Percentiles rank a stretch among this genome's conserved stretches.
These are phyloP conservation scores for Holothuria glaberrima DNA, from an alignment of 35 echinoderm and acorn worm species.

Conservation along the genomic window DNA sequence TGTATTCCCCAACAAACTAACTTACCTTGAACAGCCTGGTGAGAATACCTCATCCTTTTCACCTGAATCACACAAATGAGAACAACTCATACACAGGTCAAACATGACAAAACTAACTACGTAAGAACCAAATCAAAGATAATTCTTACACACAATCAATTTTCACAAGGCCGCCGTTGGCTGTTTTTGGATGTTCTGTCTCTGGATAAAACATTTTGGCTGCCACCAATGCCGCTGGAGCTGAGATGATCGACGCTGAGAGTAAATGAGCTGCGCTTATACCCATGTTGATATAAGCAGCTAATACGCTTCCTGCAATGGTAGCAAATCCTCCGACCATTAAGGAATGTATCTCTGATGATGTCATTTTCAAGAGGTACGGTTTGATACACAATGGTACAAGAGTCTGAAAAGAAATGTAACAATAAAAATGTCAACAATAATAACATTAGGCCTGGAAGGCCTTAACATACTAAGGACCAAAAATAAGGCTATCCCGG, in stretches of 20 bases:
- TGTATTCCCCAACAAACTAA: too few species aligned
- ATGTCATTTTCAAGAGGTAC: conserved; percentile 86
- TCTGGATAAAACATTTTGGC: conserved; percentile 94
- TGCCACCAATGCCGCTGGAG: conserved; percentile 84
- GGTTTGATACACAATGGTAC: conserved; percentile 92
- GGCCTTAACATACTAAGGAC: too few species aligned
- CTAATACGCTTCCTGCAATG: conserved; percentile 90
- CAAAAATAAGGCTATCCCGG: too few species aligned
- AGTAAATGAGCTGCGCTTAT: conserved; percentile 90
- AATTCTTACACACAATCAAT: not conserved
- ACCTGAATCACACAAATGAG: not conserved
- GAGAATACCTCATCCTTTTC: not conserved
- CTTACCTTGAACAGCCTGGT: too few species aligned
- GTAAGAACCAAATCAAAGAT: too few species aligned
- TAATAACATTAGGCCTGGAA: too few species aligned
- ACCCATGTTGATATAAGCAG: conserved; percentile 82
- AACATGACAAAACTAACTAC: too few species aligned
- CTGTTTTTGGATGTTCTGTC: conserved; percentile 75
- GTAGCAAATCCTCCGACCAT: conserved; percentile 90
- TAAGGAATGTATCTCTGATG: conserved; percentile 79
- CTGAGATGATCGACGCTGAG: conserved; percentile 94
- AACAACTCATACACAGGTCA: not conserved
- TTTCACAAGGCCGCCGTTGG: not conserved
- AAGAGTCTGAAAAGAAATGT: conserved; percentile 74
- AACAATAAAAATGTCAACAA: too few species aligned